Percentiles rank a stretch among this genome's conserved stretches.
Evolutionary conservation across 64 coral and sea anemone genomes (phyloP).

Genomic region (Pocillopora verrucosa): DNA sequence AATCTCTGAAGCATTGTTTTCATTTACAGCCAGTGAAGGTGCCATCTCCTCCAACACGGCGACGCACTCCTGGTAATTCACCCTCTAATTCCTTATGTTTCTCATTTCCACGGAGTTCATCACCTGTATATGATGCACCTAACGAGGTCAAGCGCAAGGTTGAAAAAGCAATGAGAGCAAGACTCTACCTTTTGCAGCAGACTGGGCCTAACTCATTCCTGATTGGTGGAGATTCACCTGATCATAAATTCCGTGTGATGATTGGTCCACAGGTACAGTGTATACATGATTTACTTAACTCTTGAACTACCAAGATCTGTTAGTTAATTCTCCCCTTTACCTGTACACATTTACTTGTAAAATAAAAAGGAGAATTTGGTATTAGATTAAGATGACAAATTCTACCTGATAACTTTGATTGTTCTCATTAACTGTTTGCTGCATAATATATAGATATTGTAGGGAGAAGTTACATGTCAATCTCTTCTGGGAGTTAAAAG

Average conservation of each 20-base stretch:
- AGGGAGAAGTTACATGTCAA: too few species aligned
- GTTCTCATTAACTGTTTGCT: too few species aligned
- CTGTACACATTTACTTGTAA: too few species aligned
- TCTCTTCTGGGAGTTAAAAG: too few species aligned
- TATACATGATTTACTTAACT: too few species aligned
- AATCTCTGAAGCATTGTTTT: background rate
- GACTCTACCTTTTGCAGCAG: slow-evolving; percentile 94
- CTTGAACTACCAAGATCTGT: too few species aligned
- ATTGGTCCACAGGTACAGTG: slow-evolving; percentile 92
- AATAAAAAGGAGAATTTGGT: too few species aligned
- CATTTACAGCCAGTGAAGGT: slow-evolving; percentile 34
- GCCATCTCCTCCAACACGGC: slow-evolving; percentile 67
- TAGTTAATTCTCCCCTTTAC: too few species aligned
- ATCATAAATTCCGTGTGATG: slow-evolving; percentile 96
- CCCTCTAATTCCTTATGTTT: slow-evolving; percentile 63
- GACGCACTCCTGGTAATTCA: slow-evolving; percentile 68
- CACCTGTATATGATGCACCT: slow-evolving; percentile 75
- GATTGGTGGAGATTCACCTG: slow-evolving; percentile 95
- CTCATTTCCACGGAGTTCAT: slow-evolving; percentile 63
- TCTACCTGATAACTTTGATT: too few species aligned
- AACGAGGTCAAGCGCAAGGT: slow-evolving; percentile 80
- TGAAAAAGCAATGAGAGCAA: slow-evolving; percentile 85
- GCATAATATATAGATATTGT: too few species aligned
- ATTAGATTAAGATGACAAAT: too few species aligned
- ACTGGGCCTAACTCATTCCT: slow-evolving; percentile 94